Evolutionary conservation across 2,113 vertebrate genomes (phyloP), one percentile per base, ranked within the genome.

Genomic region (Seriola dumerili): DNA sequence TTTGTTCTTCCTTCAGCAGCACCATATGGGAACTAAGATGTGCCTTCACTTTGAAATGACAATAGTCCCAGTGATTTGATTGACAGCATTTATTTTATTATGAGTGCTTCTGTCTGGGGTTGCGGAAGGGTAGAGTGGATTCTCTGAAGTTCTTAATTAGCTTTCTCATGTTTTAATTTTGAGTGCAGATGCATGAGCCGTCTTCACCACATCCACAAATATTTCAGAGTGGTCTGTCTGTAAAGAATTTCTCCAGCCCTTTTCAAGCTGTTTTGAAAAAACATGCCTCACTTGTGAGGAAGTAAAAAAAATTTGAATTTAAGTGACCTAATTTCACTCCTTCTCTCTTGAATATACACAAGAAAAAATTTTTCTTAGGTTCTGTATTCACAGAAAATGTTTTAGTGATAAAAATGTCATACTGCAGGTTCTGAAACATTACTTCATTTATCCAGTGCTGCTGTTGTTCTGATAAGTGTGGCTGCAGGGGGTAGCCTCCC

Each of bases 21-120:
- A 70, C 89, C 91, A 79, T 91, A 91, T 91, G 91, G 89, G 85
- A 92, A 74, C 83, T 79, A 81, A 91, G 89, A 92, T 90, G 88
- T 72, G 84, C 50, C 77, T 74, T 81, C 54, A 52, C 89, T 89
- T 88, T 89, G 72, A 92, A 91, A 89, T 44, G 55, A 76, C 84
- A 86, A 85, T 85, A 88, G 86, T 87, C 29, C n/a, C 80, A 74
- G 76, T 57, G 70, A 84, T 91, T 87, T 94, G 92, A 93, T 89
- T 94, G 93, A 93, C 93, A 21, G 48, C 63, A 23, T 83, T 81
- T 87, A 72, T 91, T 90, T 87, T 79, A 85, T 90, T 80, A 80
- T 63, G 55, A 46, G 71, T 78, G 73, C 34, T 58, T 83, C 73
- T 78, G 85, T 89, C 58, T 88, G 82, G 50, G 76, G 66, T 82